Conservation (phyloP, 1,140 invertebrate genomes). For the Hyphantria cunea region DNA sequence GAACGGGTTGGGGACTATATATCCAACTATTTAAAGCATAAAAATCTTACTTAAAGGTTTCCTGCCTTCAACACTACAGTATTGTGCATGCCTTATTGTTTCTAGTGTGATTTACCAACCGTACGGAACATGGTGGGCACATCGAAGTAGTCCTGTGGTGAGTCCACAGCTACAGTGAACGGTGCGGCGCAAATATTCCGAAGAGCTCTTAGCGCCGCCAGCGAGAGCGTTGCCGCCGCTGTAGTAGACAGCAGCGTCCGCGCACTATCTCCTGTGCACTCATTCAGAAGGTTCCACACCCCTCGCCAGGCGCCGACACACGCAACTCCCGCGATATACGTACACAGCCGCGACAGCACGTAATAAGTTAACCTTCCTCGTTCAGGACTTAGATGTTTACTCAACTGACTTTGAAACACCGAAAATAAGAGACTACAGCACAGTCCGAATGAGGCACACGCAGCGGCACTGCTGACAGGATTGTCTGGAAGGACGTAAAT, state of each 20-base stretch:
- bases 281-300: constrained; percentile 89
- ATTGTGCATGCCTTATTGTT: no score
- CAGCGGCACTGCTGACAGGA: constrained; percentile 82
- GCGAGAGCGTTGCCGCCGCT: constrained; percentile 84
- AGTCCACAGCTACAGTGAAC: constrained; percentile 88
- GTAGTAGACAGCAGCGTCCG: constrained; percentile 84
- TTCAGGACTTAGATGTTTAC: constrained; percentile 85
- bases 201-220: constrained; percentile 85
- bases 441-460: constrained; percentile 87
- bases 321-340: constrained; percentile 87
- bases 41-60: no score
- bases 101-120: constrained; percentile 48
- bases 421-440: constrained; percentile 86
- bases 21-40: no score
- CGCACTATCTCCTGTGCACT: constrained; percentile 85
- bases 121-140: constrained; percentile 91
- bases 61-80: no score
- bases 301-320: constrained; percentile 94
- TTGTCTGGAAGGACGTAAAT: constrained; percentile 85
- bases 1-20: no score
- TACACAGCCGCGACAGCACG: constrained; percentile 88
- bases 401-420: constrained; percentile 85
- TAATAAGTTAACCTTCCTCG: constrained; percentile 87
- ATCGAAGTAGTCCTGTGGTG: constrained; percentile 89
- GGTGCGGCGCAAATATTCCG: constrained; percentile 92